Conservation (phyloP, 1,140 invertebrate species). For the Caenorhabditis latens region DNA sequence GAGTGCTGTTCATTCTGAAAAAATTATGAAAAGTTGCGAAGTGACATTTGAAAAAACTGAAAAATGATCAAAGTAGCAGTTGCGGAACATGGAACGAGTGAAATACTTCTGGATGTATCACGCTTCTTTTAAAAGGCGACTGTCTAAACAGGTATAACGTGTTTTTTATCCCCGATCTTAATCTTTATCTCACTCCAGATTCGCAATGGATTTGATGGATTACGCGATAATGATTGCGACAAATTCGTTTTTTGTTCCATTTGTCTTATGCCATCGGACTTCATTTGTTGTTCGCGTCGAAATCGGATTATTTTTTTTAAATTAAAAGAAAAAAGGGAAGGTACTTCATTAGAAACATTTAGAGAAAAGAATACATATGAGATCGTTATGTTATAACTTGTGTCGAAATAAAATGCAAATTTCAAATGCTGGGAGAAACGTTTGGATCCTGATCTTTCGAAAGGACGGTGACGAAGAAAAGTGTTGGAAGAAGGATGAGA, state of each 20-base stretch:
- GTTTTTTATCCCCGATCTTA: background rate
- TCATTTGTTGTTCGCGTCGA: background rate
- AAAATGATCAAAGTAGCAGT: background rate
- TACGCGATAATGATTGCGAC: slow-evolving; percentile 40
- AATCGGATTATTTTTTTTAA: no score
- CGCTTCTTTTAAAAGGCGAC: slow-evolving; percentile 16
- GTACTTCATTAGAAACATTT: no score
- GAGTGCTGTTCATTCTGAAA: slow-evolving; percentile 34
- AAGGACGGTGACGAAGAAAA: slow-evolving; percentile 28
- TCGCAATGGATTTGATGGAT: slow-evolving; percentile 34
- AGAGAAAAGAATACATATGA: no score
- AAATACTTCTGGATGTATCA: slow-evolving; percentile 4
- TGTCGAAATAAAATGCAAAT: no score
- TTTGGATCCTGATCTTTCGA: slow-evolving; percentile 35
- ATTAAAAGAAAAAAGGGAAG: background rate
- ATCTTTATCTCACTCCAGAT: background rate
- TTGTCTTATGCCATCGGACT: background rate
- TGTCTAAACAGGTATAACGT: slow-evolving; percentile 21
- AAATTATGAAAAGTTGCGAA: background rate
- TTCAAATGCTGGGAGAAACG: background rate
- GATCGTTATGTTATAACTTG: background rate
- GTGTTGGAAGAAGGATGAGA: slow-evolving; percentile 31
- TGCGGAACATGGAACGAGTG: background rate
- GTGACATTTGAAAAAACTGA: background rate
- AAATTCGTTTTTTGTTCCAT: background rate